Evolutionary conservation across 2,888 invertebrate species (phyloP).

Genomic region (Nemotelus nigrinus): DNA sequence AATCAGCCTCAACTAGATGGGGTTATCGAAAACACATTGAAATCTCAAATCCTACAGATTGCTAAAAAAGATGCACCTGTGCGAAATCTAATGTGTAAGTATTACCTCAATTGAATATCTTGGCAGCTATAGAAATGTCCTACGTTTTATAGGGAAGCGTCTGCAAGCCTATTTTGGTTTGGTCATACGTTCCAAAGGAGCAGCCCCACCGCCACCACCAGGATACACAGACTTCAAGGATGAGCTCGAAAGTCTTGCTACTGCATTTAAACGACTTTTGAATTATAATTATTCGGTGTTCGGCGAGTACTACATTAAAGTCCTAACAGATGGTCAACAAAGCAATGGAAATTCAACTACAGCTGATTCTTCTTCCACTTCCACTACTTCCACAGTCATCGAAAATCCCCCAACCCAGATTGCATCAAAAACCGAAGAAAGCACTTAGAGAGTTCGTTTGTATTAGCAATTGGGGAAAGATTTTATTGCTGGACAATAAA

Average conservation of each 20-base stretch:
- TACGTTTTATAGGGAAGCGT: constrained; percentile 58
- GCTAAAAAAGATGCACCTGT: constrained; percentile 59
- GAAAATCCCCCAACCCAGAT: neutral
- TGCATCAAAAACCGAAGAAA: constrained; percentile 1
- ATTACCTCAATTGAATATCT: neutral
- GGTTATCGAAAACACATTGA: constrained; percentile 57
- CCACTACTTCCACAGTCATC: neutral
- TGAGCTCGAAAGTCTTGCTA: constrained; percentile 60
- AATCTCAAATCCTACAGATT: constrained; percentile 60
- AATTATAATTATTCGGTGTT: constrained; percentile 64
- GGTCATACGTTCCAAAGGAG: constrained; percentile 56
- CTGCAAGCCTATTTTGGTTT: constrained; percentile 60
- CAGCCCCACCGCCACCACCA: constrained; percentile 58
- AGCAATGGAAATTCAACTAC: neutral
- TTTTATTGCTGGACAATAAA: constrained; percentile 38
- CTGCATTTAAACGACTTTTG: constrained; percentile 61
- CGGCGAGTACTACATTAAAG: constrained; percentile 61
- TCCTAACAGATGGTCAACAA: constrained; percentile 55
- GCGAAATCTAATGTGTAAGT: constrained; percentile 61
- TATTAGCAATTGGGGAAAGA: neutral
- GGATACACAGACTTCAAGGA: constrained; percentile 62
- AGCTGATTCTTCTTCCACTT: neutral
- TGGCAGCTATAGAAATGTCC: neutral
- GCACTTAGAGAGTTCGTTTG: constrained; percentile 17
- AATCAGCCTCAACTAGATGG: constrained; percentile 55